A percentile compares a stretch with the other conserved stretches of the same genome.
These are phyloP conservation scores for Lucinisca nassula DNA, from an alignment of 2,888 invertebrate species.

Conservation along the genomic window DNA sequence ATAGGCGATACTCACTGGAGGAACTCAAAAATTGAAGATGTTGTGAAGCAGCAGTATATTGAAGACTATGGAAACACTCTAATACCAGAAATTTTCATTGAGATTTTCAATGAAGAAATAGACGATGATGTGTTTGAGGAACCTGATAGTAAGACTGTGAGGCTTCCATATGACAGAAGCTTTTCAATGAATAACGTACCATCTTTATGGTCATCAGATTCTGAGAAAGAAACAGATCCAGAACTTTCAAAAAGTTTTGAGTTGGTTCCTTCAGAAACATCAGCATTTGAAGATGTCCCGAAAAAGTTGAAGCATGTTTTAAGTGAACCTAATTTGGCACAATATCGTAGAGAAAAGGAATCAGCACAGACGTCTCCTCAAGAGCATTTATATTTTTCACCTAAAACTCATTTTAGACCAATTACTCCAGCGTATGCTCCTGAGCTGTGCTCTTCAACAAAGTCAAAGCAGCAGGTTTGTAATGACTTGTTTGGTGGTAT, in stretches of 20 bases:
- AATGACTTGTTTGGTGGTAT: conserved; percentile 80
- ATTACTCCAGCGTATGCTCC: conserved; percentile 88
- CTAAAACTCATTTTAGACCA: conserved; percentile 95
- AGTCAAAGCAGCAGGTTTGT: conserved; percentile 51
- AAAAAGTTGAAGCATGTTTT: conserved; percentile 77
- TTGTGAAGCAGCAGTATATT: not conserved
- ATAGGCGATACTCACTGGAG: conserved; percentile 1
- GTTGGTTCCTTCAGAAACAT: conserved; percentile 81
- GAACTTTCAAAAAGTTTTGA: conserved; percentile 77
- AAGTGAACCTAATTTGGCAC: conserved; percentile 79
- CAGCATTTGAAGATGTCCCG: conserved; percentile 83
- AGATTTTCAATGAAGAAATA: conserved; percentile 31
- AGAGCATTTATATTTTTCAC: conserved; percentile 93
- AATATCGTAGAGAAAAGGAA: conserved; percentile 57
- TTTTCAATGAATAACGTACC: conserved; percentile 72
- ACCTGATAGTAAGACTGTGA: conserved; percentile 37
- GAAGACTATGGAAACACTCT: conserved; percentile 64
- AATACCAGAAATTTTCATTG: conserved; percentile 73
- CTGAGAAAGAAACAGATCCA: conserved; percentile 44
- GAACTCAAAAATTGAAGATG: not conserved
- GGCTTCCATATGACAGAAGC: conserved; percentile 63
- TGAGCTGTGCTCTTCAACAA: conserved; percentile 41
- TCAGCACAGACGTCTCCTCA: conserved; percentile 75
- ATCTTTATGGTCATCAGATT: conserved; percentile 44
- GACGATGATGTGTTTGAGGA: conserved; percentile 51